These are phyloP conservation scores for Ephialtes manifestator DNA, from an alignment of 2,888 invertebrate genomes.

Conservation along the genomic window DNA sequence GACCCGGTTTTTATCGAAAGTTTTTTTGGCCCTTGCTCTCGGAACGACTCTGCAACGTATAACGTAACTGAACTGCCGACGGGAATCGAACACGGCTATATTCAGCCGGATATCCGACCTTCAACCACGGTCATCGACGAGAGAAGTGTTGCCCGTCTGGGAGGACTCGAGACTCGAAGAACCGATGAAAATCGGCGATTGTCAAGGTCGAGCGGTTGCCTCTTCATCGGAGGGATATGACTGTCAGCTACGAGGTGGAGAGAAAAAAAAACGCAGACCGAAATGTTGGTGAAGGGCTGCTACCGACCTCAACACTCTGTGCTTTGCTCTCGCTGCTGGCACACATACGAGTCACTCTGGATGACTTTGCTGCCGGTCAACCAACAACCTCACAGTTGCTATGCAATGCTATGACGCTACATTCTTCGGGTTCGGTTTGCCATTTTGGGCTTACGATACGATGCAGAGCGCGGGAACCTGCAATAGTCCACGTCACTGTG, in stretches of 20 bases:
- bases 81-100: conserved; percentile 21
- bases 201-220: conserved; percentile 69
- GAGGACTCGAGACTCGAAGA: conserved; percentile 59
- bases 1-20: conserved; percentile 32
- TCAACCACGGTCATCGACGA: conserved; percentile 54
- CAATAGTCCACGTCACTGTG: neutral
- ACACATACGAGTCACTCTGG: conserved; percentile 80
- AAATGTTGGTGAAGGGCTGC: conserved; percentile 68
- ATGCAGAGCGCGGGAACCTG: conserved; percentile 30
- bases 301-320: conserved; percentile 50
- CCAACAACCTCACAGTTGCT: conserved; percentile 81
- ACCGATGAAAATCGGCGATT: conserved; percentile 70
- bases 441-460: conserved; percentile 74
- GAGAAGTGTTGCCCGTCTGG: conserved; percentile 57
- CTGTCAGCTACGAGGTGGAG: conserved; percentile 21
- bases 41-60: conserved; percentile 1
- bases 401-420: conserved; percentile 84
- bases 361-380: conserved; percentile 79
- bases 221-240: conserved; percentile 50
- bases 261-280: conserved; percentile 49
- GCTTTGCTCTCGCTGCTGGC: conserved; percentile 57
- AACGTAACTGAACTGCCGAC: conserved; percentile 29
- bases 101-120: conserved; percentile 58
- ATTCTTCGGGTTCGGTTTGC: conserved; percentile 82
- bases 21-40: conserved; percentile 16